A percentile compares a stretch with the other conserved stretches of the same genome.
Conservation (phyloP, 2,797 vertebrate genomes). For the Linurgus olivaceus region DNA sequence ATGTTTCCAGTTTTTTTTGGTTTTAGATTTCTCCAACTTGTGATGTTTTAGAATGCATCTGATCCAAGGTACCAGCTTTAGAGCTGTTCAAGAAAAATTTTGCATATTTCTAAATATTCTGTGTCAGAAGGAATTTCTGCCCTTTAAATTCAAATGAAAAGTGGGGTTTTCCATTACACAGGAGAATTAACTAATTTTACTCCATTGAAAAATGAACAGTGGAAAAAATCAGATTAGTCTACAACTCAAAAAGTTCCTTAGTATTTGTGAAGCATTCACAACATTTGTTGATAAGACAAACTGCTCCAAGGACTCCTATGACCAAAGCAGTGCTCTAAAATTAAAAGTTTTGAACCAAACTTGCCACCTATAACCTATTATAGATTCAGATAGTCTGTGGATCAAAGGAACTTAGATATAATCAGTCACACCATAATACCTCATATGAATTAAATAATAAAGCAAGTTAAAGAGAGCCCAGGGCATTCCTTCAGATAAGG, state of each 20-base stretch:
- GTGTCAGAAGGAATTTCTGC: neutral
- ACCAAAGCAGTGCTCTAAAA: neutral
- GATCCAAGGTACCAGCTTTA: neutral
- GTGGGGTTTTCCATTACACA: neutral
- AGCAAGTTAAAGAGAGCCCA: neutral
- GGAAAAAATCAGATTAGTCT: neutral
- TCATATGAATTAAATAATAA: neutral
- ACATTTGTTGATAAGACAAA: neutral
- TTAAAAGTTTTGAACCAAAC: neutral
- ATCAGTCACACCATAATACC: neutral
- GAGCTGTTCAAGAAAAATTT: neutral
- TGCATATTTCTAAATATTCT: neutral
- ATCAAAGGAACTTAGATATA: neutral
- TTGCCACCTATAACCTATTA: neutral
- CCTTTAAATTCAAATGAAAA: neutral
- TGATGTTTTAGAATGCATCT: neutral
- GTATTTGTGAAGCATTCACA: neutral
- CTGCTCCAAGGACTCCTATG: neutral
- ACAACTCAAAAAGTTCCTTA: neutral
- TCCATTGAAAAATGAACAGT: neutral
- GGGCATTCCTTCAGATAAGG: neutral
- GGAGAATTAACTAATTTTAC: neutral
- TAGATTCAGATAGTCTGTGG: neutral
- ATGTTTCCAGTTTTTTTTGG: neutral
- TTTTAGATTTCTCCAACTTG: neutral